A percentile compares a stretch with the other conserved stretches of the same genome.
These are phyloP conservation scores for Nannoperca australis DNA, from an alignment of 2,797 vertebrate species.

Conservation along the genomic window DNA sequence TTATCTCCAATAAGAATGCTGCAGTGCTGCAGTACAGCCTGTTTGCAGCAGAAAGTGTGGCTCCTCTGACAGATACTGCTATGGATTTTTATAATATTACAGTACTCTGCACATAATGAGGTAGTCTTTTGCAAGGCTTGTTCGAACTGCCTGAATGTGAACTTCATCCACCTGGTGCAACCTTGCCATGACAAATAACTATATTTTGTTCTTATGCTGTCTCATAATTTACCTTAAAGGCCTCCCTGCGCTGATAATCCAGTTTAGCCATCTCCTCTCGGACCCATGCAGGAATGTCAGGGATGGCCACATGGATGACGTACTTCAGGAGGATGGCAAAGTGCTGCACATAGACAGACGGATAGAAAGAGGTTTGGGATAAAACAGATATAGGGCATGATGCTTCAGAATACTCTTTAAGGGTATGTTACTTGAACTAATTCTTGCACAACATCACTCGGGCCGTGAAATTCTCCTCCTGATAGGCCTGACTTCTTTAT, in stretches of 20 bases:
- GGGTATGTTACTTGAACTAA: slow-evolving; percentile 25
- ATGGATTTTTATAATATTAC: slow-evolving; percentile 5
- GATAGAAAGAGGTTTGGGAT: neutral
- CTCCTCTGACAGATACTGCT: neutral
- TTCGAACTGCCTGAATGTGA: neutral
- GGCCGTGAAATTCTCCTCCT: slow-evolving; percentile 48
- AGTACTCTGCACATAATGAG: slow-evolving; percentile 8
- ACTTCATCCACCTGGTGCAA: neutral
- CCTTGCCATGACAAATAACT: neutral
- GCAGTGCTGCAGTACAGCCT: slow-evolving; percentile 23
- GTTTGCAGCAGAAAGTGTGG: slow-evolving; percentile 9
- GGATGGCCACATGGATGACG: slow-evolving; percentile 95
- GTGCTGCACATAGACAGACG: slow-evolving; percentile 84
- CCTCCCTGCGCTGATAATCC: slow-evolving; percentile 95
- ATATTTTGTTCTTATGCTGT: neutral
- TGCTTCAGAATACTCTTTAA: slow-evolving; percentile 5
- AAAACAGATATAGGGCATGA: slow-evolving; percentile 3
- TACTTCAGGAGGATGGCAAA: slow-evolving; percentile 96
- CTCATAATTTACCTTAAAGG: slow-evolving; percentile 91
- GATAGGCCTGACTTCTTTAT: slow-evolving; percentile 64
- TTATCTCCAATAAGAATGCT: slow-evolving; percentile 18
- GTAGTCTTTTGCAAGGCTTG: neutral
- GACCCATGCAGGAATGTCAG: slow-evolving; percentile 96
- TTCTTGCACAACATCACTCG: slow-evolving; percentile 47
- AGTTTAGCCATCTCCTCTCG: slow-evolving; percentile 96